phyloP scores from a whole-genome alignment of 2,888 invertebrate genomes.

The Carterocephalus palaemon region DNA sequence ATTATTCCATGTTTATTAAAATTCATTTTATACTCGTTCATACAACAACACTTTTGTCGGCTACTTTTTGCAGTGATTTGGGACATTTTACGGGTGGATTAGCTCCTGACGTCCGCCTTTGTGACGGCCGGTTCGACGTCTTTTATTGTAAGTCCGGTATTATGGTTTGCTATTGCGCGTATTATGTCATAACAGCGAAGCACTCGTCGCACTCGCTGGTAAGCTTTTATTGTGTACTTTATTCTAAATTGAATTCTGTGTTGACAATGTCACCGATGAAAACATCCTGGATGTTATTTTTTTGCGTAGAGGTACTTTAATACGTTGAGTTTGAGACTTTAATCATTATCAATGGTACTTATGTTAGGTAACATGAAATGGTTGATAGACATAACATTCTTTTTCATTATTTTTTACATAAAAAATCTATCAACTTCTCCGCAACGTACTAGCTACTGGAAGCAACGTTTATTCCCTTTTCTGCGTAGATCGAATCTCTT shows the following conservation, averaged over 20 bases:
- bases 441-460: too few species aligned
- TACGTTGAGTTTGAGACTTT: slow-evolving; percentile 38
- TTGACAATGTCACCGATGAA: slow-evolving; percentile 68
- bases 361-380: slow-evolving; percentile 33
- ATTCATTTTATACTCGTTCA: slow-evolving; percentile 78
- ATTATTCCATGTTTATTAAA: slow-evolving; percentile 77
- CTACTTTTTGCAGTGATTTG: slow-evolving; percentile 69
- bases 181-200: slow-evolving; percentile 77
- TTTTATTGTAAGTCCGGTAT: slow-evolving; percentile 65
- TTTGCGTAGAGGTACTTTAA: slow-evolving; percentile 46
- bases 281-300: slow-evolving; percentile 73
- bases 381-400: slow-evolving; percentile 18
- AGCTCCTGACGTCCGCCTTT: slow-evolving; percentile 66
- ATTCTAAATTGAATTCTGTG: slow-evolving; percentile 70
- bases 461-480: too few species aligned
- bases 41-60: slow-evolving; percentile 79
- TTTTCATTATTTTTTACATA: too few species aligned
- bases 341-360: slow-evolving; percentile 35
- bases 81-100: slow-evolving; percentile 79
- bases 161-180: slow-evolving; percentile 73
- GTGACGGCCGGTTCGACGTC: slow-evolving; percentile 60
- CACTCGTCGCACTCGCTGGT: slow-evolving; percentile 57
- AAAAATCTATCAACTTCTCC: too few species aligned
- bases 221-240: slow-evolving; percentile 61
- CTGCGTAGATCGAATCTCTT: too few species aligned